Percentiles rank a stretch among this genome's conserved stretches.
Evolutionary conservation across 1,140 invertebrate genomes (phyloP).

Genomic region (Micrasema longulum): DNA sequence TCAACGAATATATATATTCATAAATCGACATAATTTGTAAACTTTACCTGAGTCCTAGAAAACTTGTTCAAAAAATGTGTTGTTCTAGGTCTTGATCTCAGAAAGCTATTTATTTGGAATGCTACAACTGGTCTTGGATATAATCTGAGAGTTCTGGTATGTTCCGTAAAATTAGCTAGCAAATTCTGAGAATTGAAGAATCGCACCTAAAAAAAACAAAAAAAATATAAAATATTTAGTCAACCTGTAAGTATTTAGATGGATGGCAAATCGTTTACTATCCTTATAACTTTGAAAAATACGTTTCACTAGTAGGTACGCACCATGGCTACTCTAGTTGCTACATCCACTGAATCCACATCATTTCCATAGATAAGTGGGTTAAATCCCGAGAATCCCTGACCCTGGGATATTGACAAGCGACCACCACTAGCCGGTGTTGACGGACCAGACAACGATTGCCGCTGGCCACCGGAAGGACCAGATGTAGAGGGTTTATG

Average conservation of each 20-base stretch:
- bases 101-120: constrained; percentile 98
- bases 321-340: constrained; percentile 98
- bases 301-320: constrained; percentile 53
- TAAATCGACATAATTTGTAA: not conserved
- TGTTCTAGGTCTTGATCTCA: constrained; percentile 89
- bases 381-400: constrained; percentile 72
- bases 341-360: constrained; percentile 98
- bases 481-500: constrained; percentile 29
- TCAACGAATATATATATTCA: constrained; percentile 1
- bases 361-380: constrained; percentile 96
- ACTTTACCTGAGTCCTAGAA: constrained; percentile 84
- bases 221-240: no score
- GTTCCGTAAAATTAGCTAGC: constrained; percentile 96
- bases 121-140: constrained; percentile 98
- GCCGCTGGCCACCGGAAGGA: constrained; percentile 28
- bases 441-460: constrained; percentile 31
- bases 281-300: no score
- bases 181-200: constrained; percentile 99
- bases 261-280: no score
- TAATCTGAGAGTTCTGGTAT: constrained; percentile 94
- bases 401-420: constrained; percentile 58
- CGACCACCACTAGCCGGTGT: constrained; percentile 56
- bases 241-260: no score
- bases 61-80: constrained; percentile 92
- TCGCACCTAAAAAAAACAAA: constrained; percentile 76